These are phyloP conservation scores for Calyptommatus sinebrachiatus DNA, from an alignment of 2,113 vertebrate genomes.

Conservation along the genomic window DNA sequence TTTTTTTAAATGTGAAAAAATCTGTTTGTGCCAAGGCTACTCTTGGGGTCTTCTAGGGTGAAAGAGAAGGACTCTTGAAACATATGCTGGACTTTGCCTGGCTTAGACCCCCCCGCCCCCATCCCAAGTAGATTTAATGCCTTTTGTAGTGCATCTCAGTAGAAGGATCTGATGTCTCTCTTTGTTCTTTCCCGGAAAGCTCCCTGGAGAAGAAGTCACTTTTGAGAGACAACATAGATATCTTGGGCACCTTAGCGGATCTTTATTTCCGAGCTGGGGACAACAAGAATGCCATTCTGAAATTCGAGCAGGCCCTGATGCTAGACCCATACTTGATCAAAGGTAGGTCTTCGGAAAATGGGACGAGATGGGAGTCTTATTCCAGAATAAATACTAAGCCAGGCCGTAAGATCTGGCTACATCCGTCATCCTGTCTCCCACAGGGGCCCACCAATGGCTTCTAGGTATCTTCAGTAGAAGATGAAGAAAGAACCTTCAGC, in stretches of 20 bases:
- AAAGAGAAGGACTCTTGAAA: not conserved
- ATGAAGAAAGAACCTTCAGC: no score
- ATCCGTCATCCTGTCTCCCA: no score
- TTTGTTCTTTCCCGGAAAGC: slow-evolving; percentile 63
- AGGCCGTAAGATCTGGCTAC: no score
- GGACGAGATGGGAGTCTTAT: not conserved
- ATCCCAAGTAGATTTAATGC: no score
- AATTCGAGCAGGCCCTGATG: slow-evolving; percentile 98
- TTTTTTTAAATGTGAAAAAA: not conserved
- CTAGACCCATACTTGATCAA: slow-evolving; percentile 96
- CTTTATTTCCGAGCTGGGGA: slow-evolving; percentile 96
- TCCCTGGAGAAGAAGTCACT: slow-evolving; percentile 97
- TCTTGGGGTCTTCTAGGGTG: not conserved
- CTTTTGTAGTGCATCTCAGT: no score
- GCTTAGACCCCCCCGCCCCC: not conserved
- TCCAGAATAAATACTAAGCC: no score
- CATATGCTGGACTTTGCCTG: not conserved
- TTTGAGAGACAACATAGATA: slow-evolving; percentile 92
- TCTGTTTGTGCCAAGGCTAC: no score
- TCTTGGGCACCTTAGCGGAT: slow-evolving; percentile 93
- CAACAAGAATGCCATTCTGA: slow-evolving; percentile 94
- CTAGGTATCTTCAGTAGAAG: no score
- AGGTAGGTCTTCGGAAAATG: slow-evolving; percentile 69
- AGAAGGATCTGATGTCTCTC: not conserved
- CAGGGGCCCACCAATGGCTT: no score